These are phyloP conservation scores for Aleiodes leptofemur DNA, from an alignment of 2,888 invertebrate genomes.

Conservation along the genomic window DNA sequence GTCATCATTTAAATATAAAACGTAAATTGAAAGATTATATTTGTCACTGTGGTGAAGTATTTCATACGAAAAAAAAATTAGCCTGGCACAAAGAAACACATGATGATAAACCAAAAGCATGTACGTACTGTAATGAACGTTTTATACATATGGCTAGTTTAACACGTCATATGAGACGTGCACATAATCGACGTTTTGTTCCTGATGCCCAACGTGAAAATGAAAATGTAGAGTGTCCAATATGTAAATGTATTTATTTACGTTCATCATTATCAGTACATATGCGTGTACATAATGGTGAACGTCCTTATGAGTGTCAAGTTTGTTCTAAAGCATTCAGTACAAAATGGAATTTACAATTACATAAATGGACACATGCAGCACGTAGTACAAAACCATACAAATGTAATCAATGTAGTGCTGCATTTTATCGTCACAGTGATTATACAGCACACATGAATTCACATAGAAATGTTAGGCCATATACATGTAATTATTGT, in stretches of 20 bases:
- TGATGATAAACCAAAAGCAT: slow-evolving; percentile 88
- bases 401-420: slow-evolving; percentile 89
- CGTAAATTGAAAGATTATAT: slow-evolving; percentile 84
- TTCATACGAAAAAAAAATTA: slow-evolving; percentile 89
- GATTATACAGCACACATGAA: slow-evolving; percentile 91
- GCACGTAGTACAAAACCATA: slow-evolving; percentile 89
- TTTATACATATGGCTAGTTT: slow-evolving; percentile 90
- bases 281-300: slow-evolving; percentile 85
- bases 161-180: slow-evolving; percentile 87
- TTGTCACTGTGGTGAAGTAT: slow-evolving; percentile 87
- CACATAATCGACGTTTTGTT: slow-evolving; percentile 87
- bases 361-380: slow-evolving; percentile 93
- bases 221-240: slow-evolving; percentile 86
- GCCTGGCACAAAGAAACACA: slow-evolving; percentile 92
- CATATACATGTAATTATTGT: slow-evolving; percentile 93
- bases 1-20: slow-evolving; percentile 85
- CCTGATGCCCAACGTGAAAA: slow-evolving; percentile 79
- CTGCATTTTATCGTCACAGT: slow-evolving; percentile 88
- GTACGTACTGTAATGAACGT: slow-evolving; percentile 90
- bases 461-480: slow-evolving; percentile 88
- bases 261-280: slow-evolving; percentile 88
- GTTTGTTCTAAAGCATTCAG: slow-evolving; percentile 91
- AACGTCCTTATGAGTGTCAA: slow-evolving; percentile 86
- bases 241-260: slow-evolving; percentile 87
- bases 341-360: slow-evolving; percentile 92